Percentiles rank a stretch among this genome's conserved stretches.
Evolutionary conservation across 2,113 vertebrate species (phyloP).

Genomic region (Toxotes chatareus): DNA sequence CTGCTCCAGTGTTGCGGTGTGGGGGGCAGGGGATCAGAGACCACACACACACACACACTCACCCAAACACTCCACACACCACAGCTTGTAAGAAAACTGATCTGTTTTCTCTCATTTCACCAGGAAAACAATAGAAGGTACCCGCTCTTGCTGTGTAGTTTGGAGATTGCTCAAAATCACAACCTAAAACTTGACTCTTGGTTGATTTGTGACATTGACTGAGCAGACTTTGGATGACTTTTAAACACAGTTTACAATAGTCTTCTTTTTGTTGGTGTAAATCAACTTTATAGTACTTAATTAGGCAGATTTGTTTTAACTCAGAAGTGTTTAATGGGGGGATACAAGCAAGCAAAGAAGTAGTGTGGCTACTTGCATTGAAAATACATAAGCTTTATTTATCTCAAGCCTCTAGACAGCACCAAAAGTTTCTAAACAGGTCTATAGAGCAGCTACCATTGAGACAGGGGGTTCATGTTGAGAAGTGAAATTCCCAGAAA

Average conservation of each 20-base stretch:
- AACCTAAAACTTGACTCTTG: constrained; percentile 36
- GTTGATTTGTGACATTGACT: constrained; percentile 6
- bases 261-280: background rate
- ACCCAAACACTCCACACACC: constrained; percentile 38
- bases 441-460: background rate
- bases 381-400: background rate
- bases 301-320: background rate
- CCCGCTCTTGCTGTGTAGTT: background rate
- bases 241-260: background rate
- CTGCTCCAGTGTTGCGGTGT: constrained; percentile 62
- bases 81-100: constrained; percentile 44
- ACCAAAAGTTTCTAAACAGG: background rate
- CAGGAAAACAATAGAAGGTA: constrained; percentile 37
- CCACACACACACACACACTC: constrained; percentile 54
- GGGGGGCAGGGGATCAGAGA: constrained; percentile 73
- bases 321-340: background rate
- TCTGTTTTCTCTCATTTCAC: constrained; percentile 49
- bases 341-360: background rate
- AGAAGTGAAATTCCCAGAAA: background rate
- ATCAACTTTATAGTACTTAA: background rate
- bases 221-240: constrained; percentile 1
- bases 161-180: background rate
- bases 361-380: background rate
- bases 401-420: background rate
- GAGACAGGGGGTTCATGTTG: background rate